A percentile compares a stretch with the other conserved stretches of the same genome.
Conservation (phyloP, 1,140 invertebrate species). For the Drosophila kepulauana region DNA sequence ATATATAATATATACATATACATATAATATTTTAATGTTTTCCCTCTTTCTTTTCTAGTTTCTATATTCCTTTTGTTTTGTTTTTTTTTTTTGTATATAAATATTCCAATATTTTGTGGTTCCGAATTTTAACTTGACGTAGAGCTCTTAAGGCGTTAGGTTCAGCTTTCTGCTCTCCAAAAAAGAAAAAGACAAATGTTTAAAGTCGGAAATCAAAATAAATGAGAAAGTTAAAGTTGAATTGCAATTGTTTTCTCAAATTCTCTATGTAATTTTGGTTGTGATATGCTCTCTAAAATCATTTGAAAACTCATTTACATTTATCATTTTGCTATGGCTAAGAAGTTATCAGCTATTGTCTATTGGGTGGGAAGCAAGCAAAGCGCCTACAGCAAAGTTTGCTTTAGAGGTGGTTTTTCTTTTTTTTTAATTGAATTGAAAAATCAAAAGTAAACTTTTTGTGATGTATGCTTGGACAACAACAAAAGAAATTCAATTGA, state of each 20-base stretch:
- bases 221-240: constrained; percentile 25
- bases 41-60: constrained; percentile 19
- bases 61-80: constrained; percentile 24
- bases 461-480: too few species aligned
- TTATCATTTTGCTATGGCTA: constrained; percentile 1
- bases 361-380: not conserved
- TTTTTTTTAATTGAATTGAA: too few species aligned
- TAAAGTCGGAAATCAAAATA: constrained; percentile 1
- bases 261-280: constrained; percentile 1
- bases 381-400: not conserved
- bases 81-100: constrained; percentile 44
- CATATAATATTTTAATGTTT: constrained; percentile 6
- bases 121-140: constrained; percentile 37
- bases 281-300: constrained; percentile 2
- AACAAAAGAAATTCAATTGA: too few species aligned
- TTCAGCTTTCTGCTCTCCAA: constrained; percentile 18
- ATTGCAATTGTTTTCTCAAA: constrained; percentile 27
- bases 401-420: too few species aligned
- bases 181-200: not conserved
- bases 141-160: constrained; percentile 44
- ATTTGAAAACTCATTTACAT: not conserved
- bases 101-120: constrained; percentile 40
- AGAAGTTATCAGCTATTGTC: constrained; percentile 1
- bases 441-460: too few species aligned
- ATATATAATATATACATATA: constrained; percentile 42